Evolutionary conservation across 2,113 vertebrate species (phyloP).

Genomic region (Lampris incognitus): DNA sequence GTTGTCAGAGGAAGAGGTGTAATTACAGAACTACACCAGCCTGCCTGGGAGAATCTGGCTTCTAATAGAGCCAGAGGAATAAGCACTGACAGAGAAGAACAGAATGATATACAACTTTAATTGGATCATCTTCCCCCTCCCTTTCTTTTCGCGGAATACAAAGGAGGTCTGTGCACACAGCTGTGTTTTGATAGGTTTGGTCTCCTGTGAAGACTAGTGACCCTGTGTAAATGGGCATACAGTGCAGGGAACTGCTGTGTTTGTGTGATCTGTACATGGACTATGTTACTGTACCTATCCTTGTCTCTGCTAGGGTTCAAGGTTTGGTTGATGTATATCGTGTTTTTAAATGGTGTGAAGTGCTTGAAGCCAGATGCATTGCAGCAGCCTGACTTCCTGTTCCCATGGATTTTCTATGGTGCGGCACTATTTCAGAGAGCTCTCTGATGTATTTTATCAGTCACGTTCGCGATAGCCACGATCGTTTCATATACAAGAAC

Average conservation of each 20-base stretch:
- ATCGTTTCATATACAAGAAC: neutral
- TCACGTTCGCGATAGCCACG: neutral
- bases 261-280: conserved; percentile 66
- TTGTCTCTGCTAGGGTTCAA: conserved; percentile 68
- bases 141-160: conserved; percentile 75
- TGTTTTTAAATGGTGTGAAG: conserved; percentile 63
- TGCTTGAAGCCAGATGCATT: conserved; percentile 39
- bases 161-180: conserved; percentile 75
- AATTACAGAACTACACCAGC: conserved; percentile 94
- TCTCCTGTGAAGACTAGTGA: conserved; percentile 77
- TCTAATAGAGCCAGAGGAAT: conserved; percentile 93
- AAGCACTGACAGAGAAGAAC: conserved; percentile 91
- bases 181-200: conserved; percentile 79
- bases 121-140: conserved; percentile 87
- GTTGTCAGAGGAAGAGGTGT: conserved; percentile 99
- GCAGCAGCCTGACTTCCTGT: conserved; percentile 17
- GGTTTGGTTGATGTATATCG: conserved; percentile 49
- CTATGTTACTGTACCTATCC: conserved; percentile 47
- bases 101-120: conserved; percentile 96
- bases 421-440: neutral
- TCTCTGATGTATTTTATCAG: neutral
- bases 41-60: conserved; percentile 89
- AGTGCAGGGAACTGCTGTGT: conserved; percentile 58
- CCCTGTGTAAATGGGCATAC: conserved; percentile 68
- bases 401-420: conserved; percentile 9